Conservation (phyloP, 2,888 invertebrate genomes). For the Meandrusa payeni region DNA sequence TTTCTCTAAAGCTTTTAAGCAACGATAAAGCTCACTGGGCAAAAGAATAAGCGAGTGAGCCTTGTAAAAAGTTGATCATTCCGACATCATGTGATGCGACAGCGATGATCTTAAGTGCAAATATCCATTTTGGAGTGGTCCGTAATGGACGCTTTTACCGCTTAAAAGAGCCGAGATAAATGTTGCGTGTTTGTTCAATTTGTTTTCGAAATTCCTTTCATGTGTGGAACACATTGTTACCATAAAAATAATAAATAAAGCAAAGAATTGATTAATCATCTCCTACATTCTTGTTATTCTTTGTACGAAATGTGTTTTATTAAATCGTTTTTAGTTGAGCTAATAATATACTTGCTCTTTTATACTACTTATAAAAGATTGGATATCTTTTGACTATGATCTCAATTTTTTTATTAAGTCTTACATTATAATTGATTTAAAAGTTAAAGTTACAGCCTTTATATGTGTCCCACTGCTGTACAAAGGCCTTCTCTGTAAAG, state of each 20-base stretch:
- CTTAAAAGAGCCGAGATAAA: slow-evolving; percentile 57
- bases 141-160: slow-evolving; percentile 70
- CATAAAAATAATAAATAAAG: slow-evolving; percentile 11
- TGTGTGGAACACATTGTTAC: slow-evolving; percentile 32
- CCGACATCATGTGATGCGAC: slow-evolving; percentile 24
- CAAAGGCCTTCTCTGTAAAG: too few species aligned
- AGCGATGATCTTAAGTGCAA: slow-evolving; percentile 49
- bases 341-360: too few species aligned
- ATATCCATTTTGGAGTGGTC: slow-evolving; percentile 58
- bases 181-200: slow-evolving; percentile 61
- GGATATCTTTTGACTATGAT: too few species aligned
- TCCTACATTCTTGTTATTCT: neutral
- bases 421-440: too few species aligned
- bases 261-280: slow-evolving; percentile 1
- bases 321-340: neutral
- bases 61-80: slow-evolving; percentile 24
- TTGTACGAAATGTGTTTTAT: neutral
- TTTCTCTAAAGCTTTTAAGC: slow-evolving; percentile 12
- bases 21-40: slow-evolving; percentile 20
- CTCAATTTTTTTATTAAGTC: too few species aligned
- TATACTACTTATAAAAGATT: too few species aligned
- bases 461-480: too few species aligned
- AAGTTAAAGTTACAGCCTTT: too few species aligned
- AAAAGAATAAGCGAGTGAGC: slow-evolving; percentile 11
- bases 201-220: slow-evolving; percentile 63